Conservation (phyloP, 1,140 invertebrate species). For the Cepaea nemoralis region DNA sequence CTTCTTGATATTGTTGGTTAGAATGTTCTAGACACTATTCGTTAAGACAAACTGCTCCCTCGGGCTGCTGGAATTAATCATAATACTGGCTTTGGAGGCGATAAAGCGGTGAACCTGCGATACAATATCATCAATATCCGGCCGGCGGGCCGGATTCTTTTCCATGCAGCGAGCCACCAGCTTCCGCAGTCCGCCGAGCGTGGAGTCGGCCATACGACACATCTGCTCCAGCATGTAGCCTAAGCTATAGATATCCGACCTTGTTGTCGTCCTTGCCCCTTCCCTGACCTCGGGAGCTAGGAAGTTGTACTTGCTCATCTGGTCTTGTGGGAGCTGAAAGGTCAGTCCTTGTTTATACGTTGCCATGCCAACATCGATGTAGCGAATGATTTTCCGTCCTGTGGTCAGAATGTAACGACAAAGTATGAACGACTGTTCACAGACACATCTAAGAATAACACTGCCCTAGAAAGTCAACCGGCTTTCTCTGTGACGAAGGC, state of each 20-base stretch:
- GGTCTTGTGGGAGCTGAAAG: conserved; percentile 46
- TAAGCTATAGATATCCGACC: conserved; percentile 41
- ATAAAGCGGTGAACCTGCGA: conserved; percentile 35
- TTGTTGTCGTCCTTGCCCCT: conserved; percentile 9
- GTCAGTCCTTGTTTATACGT: conserved; percentile 46
- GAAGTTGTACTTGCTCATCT: conserved; percentile 49
- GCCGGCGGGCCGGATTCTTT: conserved; percentile 28
- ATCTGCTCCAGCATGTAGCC: conserved; percentile 51
- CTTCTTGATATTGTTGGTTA: not conserved
- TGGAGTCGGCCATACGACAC: conserved; percentile 30
- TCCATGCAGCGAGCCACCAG: conserved; percentile 40
- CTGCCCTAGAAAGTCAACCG: too few species aligned
- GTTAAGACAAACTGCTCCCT: conserved; percentile 12
- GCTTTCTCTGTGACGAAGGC: too few species aligned
- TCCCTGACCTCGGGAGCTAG: conserved; percentile 45
- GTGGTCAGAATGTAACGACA: not conserved
- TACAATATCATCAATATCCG: conserved; percentile 40
- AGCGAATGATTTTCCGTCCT: conserved; percentile 44
- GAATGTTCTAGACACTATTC: conserved; percentile 10
- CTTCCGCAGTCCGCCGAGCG: conserved; percentile 22
- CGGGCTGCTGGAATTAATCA: not conserved
- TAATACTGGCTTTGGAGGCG: conserved; percentile 24
- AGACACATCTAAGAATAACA: too few species aligned
- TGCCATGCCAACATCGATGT: conserved; percentile 50
- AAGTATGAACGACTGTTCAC: too few species aligned